Conservation (phyloP, 2,113 vertebrate species). For the Sylvia atricapilla region DNA sequence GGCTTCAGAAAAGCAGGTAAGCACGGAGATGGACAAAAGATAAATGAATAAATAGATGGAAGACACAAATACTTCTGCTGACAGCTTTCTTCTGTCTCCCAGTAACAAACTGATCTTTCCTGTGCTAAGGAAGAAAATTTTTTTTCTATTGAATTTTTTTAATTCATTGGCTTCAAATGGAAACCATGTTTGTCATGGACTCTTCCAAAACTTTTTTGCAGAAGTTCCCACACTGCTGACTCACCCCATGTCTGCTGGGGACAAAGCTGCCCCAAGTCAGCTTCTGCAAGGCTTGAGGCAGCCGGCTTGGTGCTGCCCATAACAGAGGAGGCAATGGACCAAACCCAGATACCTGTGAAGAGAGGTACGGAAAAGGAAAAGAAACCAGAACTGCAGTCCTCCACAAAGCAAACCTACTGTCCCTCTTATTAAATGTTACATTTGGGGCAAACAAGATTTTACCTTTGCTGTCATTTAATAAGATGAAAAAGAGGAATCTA, state of each 20-base stretch:
- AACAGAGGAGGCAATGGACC: not conserved
- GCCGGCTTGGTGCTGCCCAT: not conserved
- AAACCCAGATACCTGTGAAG: not conserved
- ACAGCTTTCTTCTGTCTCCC: not conserved
- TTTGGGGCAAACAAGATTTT: not conserved
- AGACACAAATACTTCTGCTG: not conserved
- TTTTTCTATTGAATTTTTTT: too few species aligned
- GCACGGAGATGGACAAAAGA: not conserved
- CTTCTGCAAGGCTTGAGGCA: not conserved
- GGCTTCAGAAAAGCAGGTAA: not conserved
- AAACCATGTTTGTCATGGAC: not conserved
- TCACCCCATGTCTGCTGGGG: fast-evolving
- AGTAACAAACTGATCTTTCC: not conserved
- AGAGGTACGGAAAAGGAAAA: not conserved
- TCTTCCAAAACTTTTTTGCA: not conserved
- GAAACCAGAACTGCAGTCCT: not conserved
- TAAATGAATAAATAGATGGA: not conserved
- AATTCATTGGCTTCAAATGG: not conserved
- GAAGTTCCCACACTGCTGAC: not conserved
- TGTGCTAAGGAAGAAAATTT: not conserved
- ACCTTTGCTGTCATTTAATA: not conserved
- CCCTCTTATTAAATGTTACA: not conserved
- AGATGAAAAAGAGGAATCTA: not conserved
- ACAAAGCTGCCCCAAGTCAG: not conserved
- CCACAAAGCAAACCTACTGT: not conserved